phyloP scores from a whole-genome alignment of 2,113 vertebrate genomes.

The Pungitius pungitius region DNA sequence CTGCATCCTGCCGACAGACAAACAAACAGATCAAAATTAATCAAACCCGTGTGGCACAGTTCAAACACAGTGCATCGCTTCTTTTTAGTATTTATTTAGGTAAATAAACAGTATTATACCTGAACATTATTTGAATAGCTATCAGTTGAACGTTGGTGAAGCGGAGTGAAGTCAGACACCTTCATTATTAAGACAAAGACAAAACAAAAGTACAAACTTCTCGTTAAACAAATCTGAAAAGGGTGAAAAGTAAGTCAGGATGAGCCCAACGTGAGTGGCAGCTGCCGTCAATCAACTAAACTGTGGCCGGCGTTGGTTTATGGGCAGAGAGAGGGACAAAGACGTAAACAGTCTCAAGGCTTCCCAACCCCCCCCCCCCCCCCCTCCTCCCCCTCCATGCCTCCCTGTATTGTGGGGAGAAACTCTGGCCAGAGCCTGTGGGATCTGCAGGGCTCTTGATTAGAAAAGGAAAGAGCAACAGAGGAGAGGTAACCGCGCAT shows the following conservation, averaged over 20 bases:
- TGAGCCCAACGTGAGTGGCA: conserved; percentile 42
- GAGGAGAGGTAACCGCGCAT: conserved; percentile 63
- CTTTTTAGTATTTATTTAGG: neutral
- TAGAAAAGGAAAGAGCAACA: conserved; percentile 65
- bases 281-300: conserved; percentile 50
- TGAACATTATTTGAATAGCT: neutral
- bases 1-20: conserved; percentile 15
- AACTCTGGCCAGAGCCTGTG: conserved; percentile 58
- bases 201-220: neutral
- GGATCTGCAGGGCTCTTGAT: conserved; percentile 61
- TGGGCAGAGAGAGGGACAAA: conserved; percentile 33
- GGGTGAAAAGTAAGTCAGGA: conserved; percentile 7
- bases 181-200: neutral
- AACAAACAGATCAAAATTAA: neutral
- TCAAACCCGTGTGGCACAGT: conserved; percentile 11
- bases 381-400: conserved; percentile 23
- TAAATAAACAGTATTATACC: neutral
- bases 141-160: neutral
- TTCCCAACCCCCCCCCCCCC: conserved; percentile 28
- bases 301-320: conserved; percentile 33
- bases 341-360: conserved; percentile 59
- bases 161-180: neutral
- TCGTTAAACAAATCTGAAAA: neutral
- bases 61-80: neutral
- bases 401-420: conserved; percentile 69